phyloP scores from a whole-genome alignment of 2,888 invertebrate species.

The Hermaeophaga mercurialis region DNA sequence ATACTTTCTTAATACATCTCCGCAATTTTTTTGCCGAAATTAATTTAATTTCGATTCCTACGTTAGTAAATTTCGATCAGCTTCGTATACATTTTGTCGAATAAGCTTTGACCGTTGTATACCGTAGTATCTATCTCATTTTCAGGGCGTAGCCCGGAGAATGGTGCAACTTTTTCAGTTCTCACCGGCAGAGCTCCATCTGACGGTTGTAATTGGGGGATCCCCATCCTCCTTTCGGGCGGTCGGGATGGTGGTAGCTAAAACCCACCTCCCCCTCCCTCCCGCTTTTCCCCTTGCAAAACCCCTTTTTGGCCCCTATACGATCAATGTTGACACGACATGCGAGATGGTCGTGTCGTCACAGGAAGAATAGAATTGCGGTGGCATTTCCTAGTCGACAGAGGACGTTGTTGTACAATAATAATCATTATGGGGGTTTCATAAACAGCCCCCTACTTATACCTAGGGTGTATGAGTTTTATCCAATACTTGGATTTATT shows the following conservation, averaged over 20 bases:
- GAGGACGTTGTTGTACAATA: conserved; percentile 19
- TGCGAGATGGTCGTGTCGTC: conserved; percentile 48
- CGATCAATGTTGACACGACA: conserved; percentile 57
- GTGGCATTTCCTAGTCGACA: conserved; percentile 27
- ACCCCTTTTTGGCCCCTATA: conserved; percentile 46
- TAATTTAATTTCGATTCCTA: no score
- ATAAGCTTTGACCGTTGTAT: conserved; percentile 19
- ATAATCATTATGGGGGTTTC: no score
- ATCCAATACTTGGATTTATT: no score
- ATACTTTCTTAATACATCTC: no score
- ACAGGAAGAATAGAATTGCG: conserved; percentile 31
- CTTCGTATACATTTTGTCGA: background rate
- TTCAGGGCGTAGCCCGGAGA: conserved; percentile 43
- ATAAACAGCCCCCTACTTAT: no score
- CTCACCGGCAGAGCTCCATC: conserved; percentile 49
- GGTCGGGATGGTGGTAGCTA: conserved; percentile 41
- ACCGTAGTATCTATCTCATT: conserved; percentile 23
- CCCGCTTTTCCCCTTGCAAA: conserved; percentile 44
- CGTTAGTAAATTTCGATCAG: no score
- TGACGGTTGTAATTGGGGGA: conserved; percentile 50
- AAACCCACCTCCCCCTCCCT: conserved; percentile 43
- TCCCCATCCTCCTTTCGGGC: conserved; percentile 48
- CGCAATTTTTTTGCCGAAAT: no score
- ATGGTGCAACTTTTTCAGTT: conserved; percentile 49
- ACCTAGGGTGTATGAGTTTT: no score